phyloP scores from a whole-genome alignment of 2,797 vertebrate genomes.

The Petrocephalus sullivani region DNA sequence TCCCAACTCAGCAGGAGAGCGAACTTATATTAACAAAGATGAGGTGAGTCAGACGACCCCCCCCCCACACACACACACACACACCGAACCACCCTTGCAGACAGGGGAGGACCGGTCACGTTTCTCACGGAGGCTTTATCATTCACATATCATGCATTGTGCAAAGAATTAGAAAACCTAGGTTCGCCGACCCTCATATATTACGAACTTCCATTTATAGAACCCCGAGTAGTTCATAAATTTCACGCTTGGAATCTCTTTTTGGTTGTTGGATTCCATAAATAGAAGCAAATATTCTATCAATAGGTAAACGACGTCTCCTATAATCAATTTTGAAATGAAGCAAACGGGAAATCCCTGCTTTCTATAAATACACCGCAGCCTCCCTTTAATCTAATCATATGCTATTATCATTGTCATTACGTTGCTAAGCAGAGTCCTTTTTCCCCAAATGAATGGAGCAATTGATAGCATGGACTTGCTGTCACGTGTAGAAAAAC shows the following conservation, averaged over 20 bases:
- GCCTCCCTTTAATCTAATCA: neutral
- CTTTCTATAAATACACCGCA: neutral
- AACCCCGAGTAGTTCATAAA: neutral
- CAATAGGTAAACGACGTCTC: neutral
- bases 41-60: neutral
- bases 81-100: neutral
- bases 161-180: neutral
- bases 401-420: neutral
- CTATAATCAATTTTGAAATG: neutral
- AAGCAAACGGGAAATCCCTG: neutral
- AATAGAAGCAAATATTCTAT: neutral
- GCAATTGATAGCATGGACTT: neutral
- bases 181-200: neutral
- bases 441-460: neutral
- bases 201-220: neutral
- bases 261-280: neutral
- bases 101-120: neutral
- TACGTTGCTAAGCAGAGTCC: neutral
- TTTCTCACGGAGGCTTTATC: neutral
- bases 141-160: neutral
- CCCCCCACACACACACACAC: neutral
- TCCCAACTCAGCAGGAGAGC: neutral
- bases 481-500: neutral
- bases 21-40: slow-evolving; percentile 10
- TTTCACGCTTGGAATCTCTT: neutral